A percentile compares a stretch with the other conserved stretches of the same genome.
Evolutionary conservation across 2,888 invertebrate species (phyloP).

Genomic region (Encarsia formosa): DNA sequence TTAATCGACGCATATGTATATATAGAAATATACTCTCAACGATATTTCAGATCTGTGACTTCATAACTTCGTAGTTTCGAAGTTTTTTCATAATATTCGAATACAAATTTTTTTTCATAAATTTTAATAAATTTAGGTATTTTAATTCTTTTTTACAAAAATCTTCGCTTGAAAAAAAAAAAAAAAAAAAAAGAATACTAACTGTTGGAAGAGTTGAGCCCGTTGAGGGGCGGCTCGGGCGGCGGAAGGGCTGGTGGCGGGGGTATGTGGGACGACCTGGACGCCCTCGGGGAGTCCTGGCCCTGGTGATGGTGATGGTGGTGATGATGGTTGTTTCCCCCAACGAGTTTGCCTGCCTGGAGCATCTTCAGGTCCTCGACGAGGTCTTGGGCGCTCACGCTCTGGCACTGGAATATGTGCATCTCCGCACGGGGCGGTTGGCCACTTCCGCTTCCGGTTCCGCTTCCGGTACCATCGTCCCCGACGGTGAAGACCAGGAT

Average conservation of each 20-base stretch:
- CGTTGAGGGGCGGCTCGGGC: conserved; percentile 56
- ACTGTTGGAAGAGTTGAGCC: conserved; percentile 51
- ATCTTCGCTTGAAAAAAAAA: too few species aligned
- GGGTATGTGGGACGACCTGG: conserved; percentile 51
- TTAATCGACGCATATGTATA: too few species aligned
- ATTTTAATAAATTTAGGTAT: too few species aligned
- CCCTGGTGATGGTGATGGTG: too few species aligned
- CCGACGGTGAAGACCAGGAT: conserved; percentile 95
- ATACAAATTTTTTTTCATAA: too few species aligned
- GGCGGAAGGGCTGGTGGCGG: conserved; percentile 63
- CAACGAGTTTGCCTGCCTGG: conserved; percentile 55
- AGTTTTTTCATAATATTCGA: too few species aligned
- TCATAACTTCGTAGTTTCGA: too few species aligned
- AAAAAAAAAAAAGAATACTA: conserved; percentile 16
- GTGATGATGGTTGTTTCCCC: too few species aligned
- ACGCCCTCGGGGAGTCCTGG: conserved; percentile 43
- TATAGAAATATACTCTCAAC: too few species aligned
- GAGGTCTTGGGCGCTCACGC: conserved; percentile 75
- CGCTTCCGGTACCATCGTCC: conserved; percentile 57
- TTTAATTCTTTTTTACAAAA: too few species aligned
- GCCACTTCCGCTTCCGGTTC: conserved; percentile 54
- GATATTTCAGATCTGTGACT: too few species aligned
- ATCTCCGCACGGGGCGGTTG: conserved; percentile 73
- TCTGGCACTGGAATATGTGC: conserved; percentile 93
- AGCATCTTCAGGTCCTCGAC: conserved; percentile 77